phyloP scores from a whole-genome alignment of 2,888 invertebrate genomes.

The Heliconius cydno region DNA sequence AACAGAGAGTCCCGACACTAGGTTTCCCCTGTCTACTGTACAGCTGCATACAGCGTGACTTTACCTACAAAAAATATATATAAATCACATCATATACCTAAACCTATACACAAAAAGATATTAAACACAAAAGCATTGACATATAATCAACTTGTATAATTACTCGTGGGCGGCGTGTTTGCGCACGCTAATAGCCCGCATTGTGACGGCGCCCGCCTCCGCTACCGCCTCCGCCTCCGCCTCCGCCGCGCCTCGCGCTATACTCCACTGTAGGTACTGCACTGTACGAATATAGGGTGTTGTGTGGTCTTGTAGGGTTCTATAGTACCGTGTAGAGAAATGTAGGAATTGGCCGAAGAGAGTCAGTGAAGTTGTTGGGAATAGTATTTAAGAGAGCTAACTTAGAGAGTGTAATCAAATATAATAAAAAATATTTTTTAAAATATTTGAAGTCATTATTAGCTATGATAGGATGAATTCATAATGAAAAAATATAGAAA shows the following conservation, averaged over 20 bases:
- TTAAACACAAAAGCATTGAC: background rate
- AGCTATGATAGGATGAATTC: no score
- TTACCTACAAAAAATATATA: no score
- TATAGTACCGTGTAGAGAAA: slow-evolving; percentile 21
- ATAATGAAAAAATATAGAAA: no score
- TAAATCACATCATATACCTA: background rate
- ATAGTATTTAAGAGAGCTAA: no score
- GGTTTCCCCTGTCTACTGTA: no score
- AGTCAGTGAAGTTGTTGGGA: no score
- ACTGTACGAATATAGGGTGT: slow-evolving; percentile 47
- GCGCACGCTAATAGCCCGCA: slow-evolving; percentile 62
- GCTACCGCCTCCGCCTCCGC: background rate
- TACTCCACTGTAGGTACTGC: background rate
- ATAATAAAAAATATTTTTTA: no score
- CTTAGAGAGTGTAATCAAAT: no score
- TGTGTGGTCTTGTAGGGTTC: slow-evolving; percentile 48
- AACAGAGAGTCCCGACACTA: no score
- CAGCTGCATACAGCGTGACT: no score
- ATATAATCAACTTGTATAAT: slow-evolving; percentile 46
- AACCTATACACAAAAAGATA: background rate
- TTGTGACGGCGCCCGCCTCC: slow-evolving; percentile 54
- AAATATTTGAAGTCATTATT: no score
- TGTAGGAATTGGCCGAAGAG: no score
- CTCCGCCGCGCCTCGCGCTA: background rate
- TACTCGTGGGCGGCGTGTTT: slow-evolving; percentile 54